Evolutionary conservation across 30 jellyfish, hydroid and myxozoan genomes (phyloP), one percentile per base, ranked within the genome.

Genomic region (Mastigias papua): DNA sequence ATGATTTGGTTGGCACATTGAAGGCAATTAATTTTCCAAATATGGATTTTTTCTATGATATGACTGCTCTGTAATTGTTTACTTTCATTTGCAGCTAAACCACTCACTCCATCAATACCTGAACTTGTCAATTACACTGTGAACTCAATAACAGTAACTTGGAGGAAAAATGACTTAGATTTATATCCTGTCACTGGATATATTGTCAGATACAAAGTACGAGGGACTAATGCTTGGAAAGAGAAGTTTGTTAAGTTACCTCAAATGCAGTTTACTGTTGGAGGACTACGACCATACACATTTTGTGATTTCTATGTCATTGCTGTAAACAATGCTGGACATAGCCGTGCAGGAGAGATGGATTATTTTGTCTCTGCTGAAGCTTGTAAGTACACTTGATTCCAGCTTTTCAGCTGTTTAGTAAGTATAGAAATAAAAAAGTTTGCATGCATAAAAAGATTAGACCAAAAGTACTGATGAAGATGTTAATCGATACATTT

Each of bases 101-200:
- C 97, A 1, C 78, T 89, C 37, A 46, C 89, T 19, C 97, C 97
- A 48, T 62, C 88, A 13, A 72, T 2, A 30, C 93, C 97, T 9
- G 37, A 27, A 51, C 67, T 71, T 19, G 90, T 89, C 4, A 42
- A 31, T 34, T 17, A 35, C 19, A 81, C 84, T n/a, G 69, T 81
- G 28, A 58, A 67, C 60, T 89, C 97, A 48, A 75, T 89, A 7
- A 89, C 97, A 5, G 64, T 89, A 27, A 72, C 88, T 8, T 89
- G 97, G 97, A 48, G 73, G 21, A 46, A 37, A 21, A 80, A 51
- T 61, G 20, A 15, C 26, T 7, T 37, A n/a, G 93, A 89, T 57
- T 46, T 29, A 37, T 8, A 80, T 57, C 76, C 78, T 21, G 80
- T 89, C 64, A 89, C 92, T 0, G 88, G 90, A 31, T 89, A 64